phyloP scores from a whole-genome alignment of 2,113 vertebrate genomes.

The Corydoras sp. region DNA sequence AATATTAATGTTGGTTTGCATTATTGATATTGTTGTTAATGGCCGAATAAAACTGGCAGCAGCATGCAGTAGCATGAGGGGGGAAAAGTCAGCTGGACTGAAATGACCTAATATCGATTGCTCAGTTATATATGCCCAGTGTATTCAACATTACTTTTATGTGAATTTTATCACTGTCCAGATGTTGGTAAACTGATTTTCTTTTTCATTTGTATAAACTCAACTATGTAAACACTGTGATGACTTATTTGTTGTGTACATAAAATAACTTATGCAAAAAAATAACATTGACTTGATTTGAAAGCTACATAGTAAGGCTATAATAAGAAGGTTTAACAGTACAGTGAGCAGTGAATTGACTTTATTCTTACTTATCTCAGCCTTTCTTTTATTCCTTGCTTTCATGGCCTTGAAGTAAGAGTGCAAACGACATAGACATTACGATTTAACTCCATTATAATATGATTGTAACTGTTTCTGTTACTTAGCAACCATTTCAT shows the following conservation, averaged over 20 bases:
- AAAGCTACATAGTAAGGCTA: background rate
- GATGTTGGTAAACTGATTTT: constrained; percentile 18
- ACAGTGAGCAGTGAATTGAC: constrained; percentile 18
- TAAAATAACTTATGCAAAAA: constrained; percentile 7
- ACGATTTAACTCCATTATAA: background rate
- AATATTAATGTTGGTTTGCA: constrained; percentile 18
- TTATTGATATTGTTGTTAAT: background rate
- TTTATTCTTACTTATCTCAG: background rate
- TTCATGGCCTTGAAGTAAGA: constrained; percentile 1
- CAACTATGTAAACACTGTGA: constrained; percentile 30
- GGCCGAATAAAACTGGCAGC: background rate
- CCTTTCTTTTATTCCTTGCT: background rate
- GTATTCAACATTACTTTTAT: constrained; percentile 14
- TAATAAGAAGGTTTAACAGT: background rate
- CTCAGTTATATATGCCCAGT: constrained; percentile 1
- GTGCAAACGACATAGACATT: background rate
- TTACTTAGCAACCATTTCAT: constrained; percentile 25
- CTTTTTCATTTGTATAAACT: constrained; percentile 27
- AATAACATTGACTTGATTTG: constrained; percentile 3
- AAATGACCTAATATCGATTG: background rate
- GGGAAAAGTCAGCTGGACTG: background rate
- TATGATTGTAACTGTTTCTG: background rate
- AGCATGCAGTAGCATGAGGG: constrained; percentile 20
- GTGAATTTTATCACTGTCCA: constrained; percentile 8
- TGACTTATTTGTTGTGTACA: constrained; percentile 25